Evolutionary conservation across 2,797 vertebrate genomes (phyloP), one percentile per base, ranked within the genome.

Genomic region (Xerus rutilus): DNA sequence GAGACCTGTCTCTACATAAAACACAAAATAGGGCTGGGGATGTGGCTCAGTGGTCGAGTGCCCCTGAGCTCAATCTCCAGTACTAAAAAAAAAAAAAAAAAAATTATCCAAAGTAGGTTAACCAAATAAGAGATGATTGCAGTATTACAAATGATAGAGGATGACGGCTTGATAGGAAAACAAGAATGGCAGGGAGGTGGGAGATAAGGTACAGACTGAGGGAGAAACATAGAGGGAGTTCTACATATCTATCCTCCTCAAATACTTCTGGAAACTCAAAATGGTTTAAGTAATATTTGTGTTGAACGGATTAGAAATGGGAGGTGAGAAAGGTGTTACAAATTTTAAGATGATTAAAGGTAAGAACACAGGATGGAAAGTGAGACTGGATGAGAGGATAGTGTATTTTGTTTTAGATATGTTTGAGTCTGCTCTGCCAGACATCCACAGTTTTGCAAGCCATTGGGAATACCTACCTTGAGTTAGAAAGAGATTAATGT

Each of bases 331-430:
- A 86, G 45, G 23, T 45, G 54, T n/a, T 25, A 77, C 45, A 59
- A 52, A 4, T 8, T 70, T 83, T 39, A 82, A 65, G 47, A 79
- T 59, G 18, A 52, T 78, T 32, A 28, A 17, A 52, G 2, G 9
- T 45, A 59, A 23, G 35, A 70, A 84, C 17, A 12, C 43, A 78
- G 20, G 17, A 54, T 28, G 3, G 39, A 87, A 92, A 78, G 15
- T 82, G n/a, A 57, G n/a, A 94, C 62, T 96, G 64, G n/a, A 59
- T 3, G 43, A 76, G 49, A 79, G 23, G 57, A 69, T 81, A 32
- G 52, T 79, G 14, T 6, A 54, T 88, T 94, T 89, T 95, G n/a
- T 77, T 85, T 74, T 54, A 39, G 79, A 84, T 21, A 45, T 20
- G n/a, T 20, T 67, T 90, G 57, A 65, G 23, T 73, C 93, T 81